Base-by-base conservation (phyloP, 2,113 vertebrate species). In the Burhinus bistriatus region DNA sequence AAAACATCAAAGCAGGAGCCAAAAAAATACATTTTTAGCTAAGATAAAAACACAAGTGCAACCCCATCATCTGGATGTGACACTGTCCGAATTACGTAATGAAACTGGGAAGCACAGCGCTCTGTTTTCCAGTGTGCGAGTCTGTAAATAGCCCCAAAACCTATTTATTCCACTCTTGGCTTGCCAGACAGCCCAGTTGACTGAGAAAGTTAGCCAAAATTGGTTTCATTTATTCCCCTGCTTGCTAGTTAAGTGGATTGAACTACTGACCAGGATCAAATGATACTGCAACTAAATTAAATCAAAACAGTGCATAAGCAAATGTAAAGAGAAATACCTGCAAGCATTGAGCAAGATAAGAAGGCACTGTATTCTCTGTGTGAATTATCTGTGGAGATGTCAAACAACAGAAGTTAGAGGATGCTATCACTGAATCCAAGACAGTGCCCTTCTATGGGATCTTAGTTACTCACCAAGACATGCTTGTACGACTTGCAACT, bases 251-350 rank as follows among this genome's bases (percentile, higher is more conserved):
- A 85, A 89, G 57, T 83, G 70, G 21, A 55, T 11, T 47, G 9
- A 95, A 95, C 87, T 76, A 80, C 11, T 89, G 85, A 93, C 71
- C 62, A 64, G 65, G 78, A 95, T 88, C 75, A 95, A 95, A 93
- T 54, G n/a, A 86, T 86, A 91, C 29, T 54, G 54, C 61, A 92
- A 83, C 81, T 88, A 85, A 83, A 91, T 91, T 92, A 96, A 92
- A 97, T 58, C 68, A 88, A 84, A 93, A 91, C 49, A 21, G 9
- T 19, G 15, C 66, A 69, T 58, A 96, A 93, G 34, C 21, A 89
- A 94, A 92, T 6, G 9, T 61, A 90, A 96, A 89, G 55, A 91
- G 23, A 82, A 95, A 93, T 42, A 85, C 14, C 55, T 88, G 79
- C 73, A 87, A 81, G 54, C 44, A 82, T 1, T 19, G 49, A 83